A percentile compares a stretch with the other conserved stretches of the same genome.
These are phyloP conservation scores for Drosophila greeni DNA, from an alignment of 2,888 invertebrate species.

Conservation along the genomic window DNA sequence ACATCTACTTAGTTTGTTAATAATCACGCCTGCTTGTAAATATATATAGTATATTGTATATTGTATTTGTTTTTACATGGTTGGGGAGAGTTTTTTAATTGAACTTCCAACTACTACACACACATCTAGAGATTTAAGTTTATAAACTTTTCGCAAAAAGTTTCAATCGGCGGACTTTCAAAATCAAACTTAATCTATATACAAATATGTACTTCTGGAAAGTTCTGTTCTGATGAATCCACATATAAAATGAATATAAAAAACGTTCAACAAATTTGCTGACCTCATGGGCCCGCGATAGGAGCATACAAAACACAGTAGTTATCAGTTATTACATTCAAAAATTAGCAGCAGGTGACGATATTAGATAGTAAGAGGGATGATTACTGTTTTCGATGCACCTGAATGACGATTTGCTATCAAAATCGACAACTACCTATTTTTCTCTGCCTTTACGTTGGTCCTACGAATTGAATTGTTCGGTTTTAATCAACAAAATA, in stretches of 20 bases:
- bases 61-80: slow-evolving; percentile 29
- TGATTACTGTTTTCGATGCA: slow-evolving; percentile 4
- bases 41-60: slow-evolving; percentile 29
- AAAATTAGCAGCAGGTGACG: slow-evolving; percentile 2
- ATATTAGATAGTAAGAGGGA: not conserved
- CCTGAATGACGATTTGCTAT: not conserved
- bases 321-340: slow-evolving; percentile 22
- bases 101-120: slow-evolving; percentile 56
- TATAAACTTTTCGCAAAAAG: slow-evolving; percentile 40
- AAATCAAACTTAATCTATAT: slow-evolving; percentile 62
- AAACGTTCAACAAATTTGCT: slow-evolving; percentile 25
- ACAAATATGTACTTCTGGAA: slow-evolving; percentile 60
- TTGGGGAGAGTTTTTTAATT: slow-evolving; percentile 48
- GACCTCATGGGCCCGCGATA: slow-evolving; percentile 19
- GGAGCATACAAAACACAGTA: slow-evolving; percentile 7
- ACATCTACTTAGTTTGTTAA: slow-evolving; percentile 46
- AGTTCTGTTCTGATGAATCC: slow-evolving; percentile 40
- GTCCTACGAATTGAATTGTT: slow-evolving; percentile 15
- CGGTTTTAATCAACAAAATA: not conserved
- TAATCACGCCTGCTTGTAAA: slow-evolving; percentile 53
- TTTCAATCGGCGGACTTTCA: slow-evolving; percentile 44
- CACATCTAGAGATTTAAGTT: slow-evolving; percentile 56
- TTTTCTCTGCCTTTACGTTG: slow-evolving; percentile 3
- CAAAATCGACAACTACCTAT: not conserved
- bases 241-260: slow-evolving; percentile 24